A percentile compares a stretch with the other conserved stretches of the same genome.
These are phyloP conservation scores for Anoplolepis gracilipes DNA, from an alignment of 1,140 invertebrate genomes.

Conservation along the genomic window DNA sequence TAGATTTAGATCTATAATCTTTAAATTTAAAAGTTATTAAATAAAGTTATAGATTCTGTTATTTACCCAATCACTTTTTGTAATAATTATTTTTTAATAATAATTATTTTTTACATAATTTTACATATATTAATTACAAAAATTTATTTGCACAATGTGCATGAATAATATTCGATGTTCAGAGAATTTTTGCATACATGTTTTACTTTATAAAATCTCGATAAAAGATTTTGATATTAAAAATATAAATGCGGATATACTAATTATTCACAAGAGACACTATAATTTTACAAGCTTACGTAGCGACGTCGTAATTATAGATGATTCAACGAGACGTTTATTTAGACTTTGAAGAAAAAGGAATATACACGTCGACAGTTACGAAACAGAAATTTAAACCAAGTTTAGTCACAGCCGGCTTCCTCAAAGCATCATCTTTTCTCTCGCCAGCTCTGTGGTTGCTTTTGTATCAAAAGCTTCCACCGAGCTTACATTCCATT, in stretches of 20 bases:
- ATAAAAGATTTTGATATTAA: neutral
- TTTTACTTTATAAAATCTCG: neutral
- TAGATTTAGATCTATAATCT: neutral
- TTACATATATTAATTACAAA: neutral
- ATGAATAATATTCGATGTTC: neutral
- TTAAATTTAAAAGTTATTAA: neutral
- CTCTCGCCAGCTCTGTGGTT: slow-evolving; percentile 15
- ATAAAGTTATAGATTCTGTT: neutral
- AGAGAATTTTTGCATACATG: neutral
- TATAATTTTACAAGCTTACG: slow-evolving; percentile 10
- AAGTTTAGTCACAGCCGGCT: slow-evolving; percentile 49
- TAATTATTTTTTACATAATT: too few relatives aligned
- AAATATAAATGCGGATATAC: neutral
- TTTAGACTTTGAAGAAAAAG: slow-evolving; percentile 23
- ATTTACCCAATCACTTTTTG: neutral
- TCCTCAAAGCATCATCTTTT: slow-evolving; percentile 39
- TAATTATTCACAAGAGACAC: neutral
- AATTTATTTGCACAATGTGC: neutral
- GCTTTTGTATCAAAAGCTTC: slow-evolving; percentile 54
- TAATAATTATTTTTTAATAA: neutral
- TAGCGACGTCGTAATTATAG: slow-evolving; percentile 19
- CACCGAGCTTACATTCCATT: slow-evolving; percentile 44
- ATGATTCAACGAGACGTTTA: slow-evolving; percentile 19
- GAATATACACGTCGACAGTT: slow-evolving; percentile 32
- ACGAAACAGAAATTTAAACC: slow-evolving; percentile 51